Conservation (phyloP, 2,888 invertebrate species). For the Pachydiplax longipennis region DNA sequence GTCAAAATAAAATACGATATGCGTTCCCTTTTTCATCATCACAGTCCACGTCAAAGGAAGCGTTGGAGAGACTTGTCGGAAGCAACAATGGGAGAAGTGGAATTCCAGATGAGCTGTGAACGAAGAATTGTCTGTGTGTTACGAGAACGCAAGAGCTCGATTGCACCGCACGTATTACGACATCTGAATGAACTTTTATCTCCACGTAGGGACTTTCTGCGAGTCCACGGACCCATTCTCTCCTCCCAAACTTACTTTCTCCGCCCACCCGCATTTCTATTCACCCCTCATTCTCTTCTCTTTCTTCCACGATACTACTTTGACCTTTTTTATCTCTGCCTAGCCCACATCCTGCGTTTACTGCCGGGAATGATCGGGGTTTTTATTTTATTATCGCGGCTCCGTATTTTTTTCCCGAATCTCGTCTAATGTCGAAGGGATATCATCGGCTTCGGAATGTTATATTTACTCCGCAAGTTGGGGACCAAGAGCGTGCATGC, state of each 20-base stretch:
- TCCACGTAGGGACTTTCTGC: conserved; percentile 27
- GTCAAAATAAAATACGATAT: background rate
- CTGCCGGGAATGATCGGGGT: background rate
- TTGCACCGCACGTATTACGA: conserved; percentile 25
- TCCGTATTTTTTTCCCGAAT: background rate
- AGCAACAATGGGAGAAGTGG: background rate
- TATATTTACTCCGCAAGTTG: background rate
- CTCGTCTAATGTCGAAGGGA: background rate
- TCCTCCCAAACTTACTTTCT: background rate
- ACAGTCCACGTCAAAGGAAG: background rate
- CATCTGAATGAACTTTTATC: conserved; percentile 42
- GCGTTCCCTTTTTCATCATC: background rate
- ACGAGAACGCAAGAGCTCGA: background rate
- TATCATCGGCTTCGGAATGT: background rate
- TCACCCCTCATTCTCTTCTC: background rate
- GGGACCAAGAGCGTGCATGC: background rate
- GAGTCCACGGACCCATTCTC: background rate
- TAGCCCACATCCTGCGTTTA: background rate
- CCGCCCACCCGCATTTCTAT: background rate
- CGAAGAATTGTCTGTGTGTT: background rate
- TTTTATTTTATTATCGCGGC: background rate
- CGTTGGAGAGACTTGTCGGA: background rate
- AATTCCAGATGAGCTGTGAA: background rate
- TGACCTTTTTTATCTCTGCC: background rate
- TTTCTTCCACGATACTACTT: background rate